Base-by-base conservation (phyloP, 2,888 invertebrate genomes). In the Baccha elongata region DNA sequence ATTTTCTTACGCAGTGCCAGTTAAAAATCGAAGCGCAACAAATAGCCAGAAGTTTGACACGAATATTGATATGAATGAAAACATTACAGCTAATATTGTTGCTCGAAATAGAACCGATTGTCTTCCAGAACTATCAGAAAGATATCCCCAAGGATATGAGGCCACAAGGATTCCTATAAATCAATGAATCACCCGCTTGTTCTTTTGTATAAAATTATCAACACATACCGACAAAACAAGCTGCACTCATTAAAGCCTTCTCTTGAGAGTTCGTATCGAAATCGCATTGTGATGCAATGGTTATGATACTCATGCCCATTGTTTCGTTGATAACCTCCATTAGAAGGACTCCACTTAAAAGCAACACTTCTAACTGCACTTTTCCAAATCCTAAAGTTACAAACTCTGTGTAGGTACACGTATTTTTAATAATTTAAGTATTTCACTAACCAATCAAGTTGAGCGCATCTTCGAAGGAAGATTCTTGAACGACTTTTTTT, bases 311-410 rank as follows among this genome's bases (percentile, higher is more conserved):
- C 89, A 94, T 92, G 1, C 93, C 93, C 90, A 94, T 91, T n/a
- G 94, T 94, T 90, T 94, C 94, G 90, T 94, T 93, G 80, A 94
- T 94, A 85, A 94, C 93, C 46, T 93, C 93, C 93, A 94, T 93
- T 8, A 95, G 89, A 35, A 94, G 92, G 5, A 93, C 88, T 0
- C 94, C 95, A n/a, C 93, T 91, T 55, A 93, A 92, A 58, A 94
- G 85, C 86, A 94, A 91, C 44, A 94, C 91, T 29, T 91, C 88
- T 68, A 93, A 89, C 87, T 95, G 94, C 88, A 93, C 93, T 15
- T 90, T 87, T 0, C 95, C 95, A 86, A 93, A 93, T 46, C 94
- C 94, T 94, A 50, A 19, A 32, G 29, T 32, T 32, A 21, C 11
- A 50, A 60, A 60, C 26, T 19, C 4, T 1, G 0, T 1, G 2